Percentiles rank a stretch among this genome's conserved stretches.
These are phyloP conservation scores for Lepus americanus DNA, from an alignment of 2,113 vertebrate genomes.

Conservation along the genomic window DNA sequence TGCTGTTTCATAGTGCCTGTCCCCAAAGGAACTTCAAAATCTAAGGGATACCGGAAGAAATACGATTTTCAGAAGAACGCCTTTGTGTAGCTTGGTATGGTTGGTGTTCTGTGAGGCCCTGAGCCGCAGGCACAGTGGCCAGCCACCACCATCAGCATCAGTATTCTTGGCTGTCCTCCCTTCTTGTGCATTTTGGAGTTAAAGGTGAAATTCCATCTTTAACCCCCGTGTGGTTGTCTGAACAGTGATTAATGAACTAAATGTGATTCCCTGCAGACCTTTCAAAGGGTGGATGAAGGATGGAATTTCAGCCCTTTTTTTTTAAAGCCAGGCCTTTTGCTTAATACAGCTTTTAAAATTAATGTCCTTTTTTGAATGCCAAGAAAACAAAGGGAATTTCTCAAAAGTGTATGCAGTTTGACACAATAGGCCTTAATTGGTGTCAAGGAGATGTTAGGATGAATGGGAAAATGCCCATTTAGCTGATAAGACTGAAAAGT, in stretches of 20 bases:
- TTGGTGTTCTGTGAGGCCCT: background rate
- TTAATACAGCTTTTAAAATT: conserved; percentile 80
- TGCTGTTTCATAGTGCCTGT: conserved; percentile 21
- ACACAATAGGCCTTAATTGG: conserved; percentile 84
- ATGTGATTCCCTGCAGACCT: conserved; percentile 77
- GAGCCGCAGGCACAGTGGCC: background rate
- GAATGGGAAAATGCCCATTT: conserved; percentile 82
- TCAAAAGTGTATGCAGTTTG: conserved; percentile 71
- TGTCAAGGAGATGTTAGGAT: conserved; percentile 83
- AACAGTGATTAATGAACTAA: conserved; percentile 82
- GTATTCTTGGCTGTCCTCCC: conserved; percentile 55
- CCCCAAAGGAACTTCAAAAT: conserved; percentile 56
- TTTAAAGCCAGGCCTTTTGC: conserved; percentile 43
- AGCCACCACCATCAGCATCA: background rate
- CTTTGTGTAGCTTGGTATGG: conserved; percentile 41
- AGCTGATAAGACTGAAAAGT: conserved; percentile 81
- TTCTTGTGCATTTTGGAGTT: conserved; percentile 66
- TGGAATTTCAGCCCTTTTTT: conserved; percentile 71
- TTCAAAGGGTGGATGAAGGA: conserved; percentile 72
- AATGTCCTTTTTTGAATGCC: conserved; percentile 79
- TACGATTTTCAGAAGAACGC: background rate
- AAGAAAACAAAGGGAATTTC: conserved; percentile 80
- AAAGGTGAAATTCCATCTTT: conserved; percentile 84
- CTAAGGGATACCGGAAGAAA: background rate
- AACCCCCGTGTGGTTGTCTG: conserved; percentile 80